phyloP scores from a whole-genome alignment of 2,888 invertebrate species.

The Aethes cnicana region DNA sequence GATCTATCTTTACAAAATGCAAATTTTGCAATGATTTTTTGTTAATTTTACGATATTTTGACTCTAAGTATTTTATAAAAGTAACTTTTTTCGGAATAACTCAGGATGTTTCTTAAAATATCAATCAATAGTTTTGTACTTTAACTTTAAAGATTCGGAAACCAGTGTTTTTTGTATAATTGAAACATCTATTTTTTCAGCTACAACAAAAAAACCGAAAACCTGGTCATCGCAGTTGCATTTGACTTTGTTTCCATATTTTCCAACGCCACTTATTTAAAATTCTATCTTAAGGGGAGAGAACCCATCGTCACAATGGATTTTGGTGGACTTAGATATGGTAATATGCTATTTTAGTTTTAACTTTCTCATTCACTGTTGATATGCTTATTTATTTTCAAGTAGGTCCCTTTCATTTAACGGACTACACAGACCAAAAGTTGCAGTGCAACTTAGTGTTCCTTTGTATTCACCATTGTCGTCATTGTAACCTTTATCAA shows the following conservation, averaged over 20 bases:
- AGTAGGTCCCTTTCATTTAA: too few species aligned
- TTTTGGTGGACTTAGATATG: not conserved
- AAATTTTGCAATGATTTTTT: too few species aligned
- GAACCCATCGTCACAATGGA: conserved; percentile 32
- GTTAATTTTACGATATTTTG: too few species aligned
- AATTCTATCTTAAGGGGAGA: conserved; percentile 32
- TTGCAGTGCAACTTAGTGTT: too few species aligned
- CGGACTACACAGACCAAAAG: not conserved
- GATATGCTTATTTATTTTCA: too few species aligned
- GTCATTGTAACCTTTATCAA: too few species aligned
- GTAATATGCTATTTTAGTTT: not conserved
- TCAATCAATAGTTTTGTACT: too few species aligned
- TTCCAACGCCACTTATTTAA: conserved; percentile 15
- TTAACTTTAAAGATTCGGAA: not conserved
- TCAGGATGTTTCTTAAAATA: too few species aligned
- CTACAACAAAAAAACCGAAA: conserved; percentile 39
- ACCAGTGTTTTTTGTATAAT: not conserved
- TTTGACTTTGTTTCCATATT: conserved; percentile 29
- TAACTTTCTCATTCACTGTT: not conserved
- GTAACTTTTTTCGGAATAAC: too few species aligned
- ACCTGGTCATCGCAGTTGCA: conserved; percentile 36
- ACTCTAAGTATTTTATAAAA: too few species aligned
- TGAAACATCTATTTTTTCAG: conserved; percentile 34
- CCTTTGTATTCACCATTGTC: too few species aligned
- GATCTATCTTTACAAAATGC: too few species aligned